These are phyloP conservation scores for Acanthoscelides obtectus DNA, from an alignment of 2,888 invertebrate species.

Conservation along the genomic window DNA sequence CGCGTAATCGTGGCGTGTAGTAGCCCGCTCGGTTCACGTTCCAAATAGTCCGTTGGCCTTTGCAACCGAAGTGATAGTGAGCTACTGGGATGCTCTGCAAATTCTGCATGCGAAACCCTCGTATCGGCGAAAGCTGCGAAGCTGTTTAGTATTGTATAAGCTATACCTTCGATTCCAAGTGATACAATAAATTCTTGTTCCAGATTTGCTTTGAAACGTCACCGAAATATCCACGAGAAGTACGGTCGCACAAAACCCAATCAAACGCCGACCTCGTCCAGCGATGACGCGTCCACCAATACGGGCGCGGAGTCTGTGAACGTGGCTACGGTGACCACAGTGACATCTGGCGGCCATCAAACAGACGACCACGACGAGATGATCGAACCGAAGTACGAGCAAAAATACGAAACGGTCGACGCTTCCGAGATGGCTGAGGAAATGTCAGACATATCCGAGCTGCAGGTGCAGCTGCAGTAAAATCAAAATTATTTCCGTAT, in stretches of 20 bases:
- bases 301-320: slow-evolving; percentile 17
- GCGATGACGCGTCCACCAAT: slow-evolving; percentile 31
- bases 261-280: slow-evolving; percentile 32
- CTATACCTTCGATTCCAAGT: too few relatives aligned
- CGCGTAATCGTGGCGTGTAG: too few relatives aligned
- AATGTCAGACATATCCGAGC: slow-evolving; percentile 44
- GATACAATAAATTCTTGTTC: too few relatives aligned
- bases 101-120: too few relatives aligned
- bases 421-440: slow-evolving; percentile 40
- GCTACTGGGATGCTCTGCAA: too few relatives aligned
- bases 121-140: too few relatives aligned
- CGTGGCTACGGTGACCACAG: slow-evolving; percentile 22
- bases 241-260: slow-evolving; percentile 61
- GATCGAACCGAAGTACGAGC: slow-evolving; percentile 40
- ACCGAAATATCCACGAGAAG: slow-evolving; percentile 83
- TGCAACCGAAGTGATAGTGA: too few relatives aligned
- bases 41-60: too few relatives aligned
- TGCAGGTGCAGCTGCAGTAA: slow-evolving; percentile 45
- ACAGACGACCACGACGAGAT: slow-evolving; percentile 33
- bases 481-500: background rate
- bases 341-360: background rate
- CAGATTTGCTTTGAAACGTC: slow-evolving; percentile 75
- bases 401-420: slow-evolving; percentile 37
- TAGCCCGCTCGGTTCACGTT: too few relatives aligned
- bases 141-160: too few relatives aligned